Conservation (phyloP, 1,140 invertebrate genomes). For the Solenopsis invicta region DNA sequence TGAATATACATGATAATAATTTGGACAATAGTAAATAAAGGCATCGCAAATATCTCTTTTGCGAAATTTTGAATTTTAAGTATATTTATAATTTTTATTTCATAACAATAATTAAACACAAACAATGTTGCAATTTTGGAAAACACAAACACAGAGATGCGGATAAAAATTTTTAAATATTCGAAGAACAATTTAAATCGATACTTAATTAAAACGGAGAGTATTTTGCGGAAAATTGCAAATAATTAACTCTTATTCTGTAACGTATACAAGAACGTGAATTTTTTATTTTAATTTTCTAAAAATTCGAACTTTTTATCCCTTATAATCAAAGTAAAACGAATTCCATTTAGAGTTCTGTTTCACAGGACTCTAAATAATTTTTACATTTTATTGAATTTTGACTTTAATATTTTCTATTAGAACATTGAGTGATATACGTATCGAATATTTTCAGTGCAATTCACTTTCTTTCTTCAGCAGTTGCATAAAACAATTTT, state of each 20-base stretch:
- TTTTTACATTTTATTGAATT: neutral
- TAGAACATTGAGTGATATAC: neutral
- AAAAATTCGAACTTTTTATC: neutral
- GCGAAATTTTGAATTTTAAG: neutral
- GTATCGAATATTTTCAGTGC: neutral
- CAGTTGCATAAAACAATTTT: conserved; percentile 39
- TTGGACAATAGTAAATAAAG: conserved; percentile 1
- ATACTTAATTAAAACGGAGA: neutral
- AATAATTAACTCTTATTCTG: no score
- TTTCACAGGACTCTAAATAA: neutral
- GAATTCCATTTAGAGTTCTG: no score
- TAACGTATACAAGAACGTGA: no score
- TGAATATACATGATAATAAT: neutral
- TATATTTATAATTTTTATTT: conserved; percentile 30
- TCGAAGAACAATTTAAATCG: neutral
- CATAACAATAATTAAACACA: conserved; percentile 21
- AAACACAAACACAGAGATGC: neutral
- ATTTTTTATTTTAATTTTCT: neutral
- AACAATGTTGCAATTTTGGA: conserved; percentile 10
- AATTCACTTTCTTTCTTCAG: neutral
- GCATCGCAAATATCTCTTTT: conserved; percentile 6
- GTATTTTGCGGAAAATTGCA: no score
- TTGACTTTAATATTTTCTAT: neutral
- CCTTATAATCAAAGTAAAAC: neutral
- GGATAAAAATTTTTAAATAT: conserved; percentile 10